Base-by-base conservation (phyloP, 2,797 vertebrate species). In the Todus mexicanus region DNA sequence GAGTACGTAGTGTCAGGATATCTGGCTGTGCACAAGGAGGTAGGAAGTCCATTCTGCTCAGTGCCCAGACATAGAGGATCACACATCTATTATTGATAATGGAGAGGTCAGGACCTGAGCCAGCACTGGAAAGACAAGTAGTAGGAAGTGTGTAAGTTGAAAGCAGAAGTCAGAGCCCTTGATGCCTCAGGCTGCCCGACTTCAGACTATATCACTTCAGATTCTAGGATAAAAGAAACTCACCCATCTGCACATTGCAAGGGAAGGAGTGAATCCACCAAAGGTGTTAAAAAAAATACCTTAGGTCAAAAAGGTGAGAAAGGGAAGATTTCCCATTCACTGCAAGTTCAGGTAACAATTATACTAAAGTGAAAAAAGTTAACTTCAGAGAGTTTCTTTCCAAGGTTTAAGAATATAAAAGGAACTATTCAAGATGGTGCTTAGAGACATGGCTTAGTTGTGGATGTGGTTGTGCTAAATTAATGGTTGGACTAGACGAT, bases 81-180 rank as follows among this genome's bases (percentile, higher is more conserved):
- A 53, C 12, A 65, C 0, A 1, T 17, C 25, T 56, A 17, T 40
- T 73, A 74, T 3, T 56, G 59, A 45, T 43, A 92, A 92, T 7
- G 6, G 56, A 48, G 51, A 89, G 89, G 84, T 93, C 90, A 95
- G 72, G 79, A 70, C 84, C 59, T 22, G 37, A 20, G 21, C 16
- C 63, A 78, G 43, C 59, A 73, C 47, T 78, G 51, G 59, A 38
- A 80, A 87, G 70, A 81, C n/a, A 80, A 77, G 54, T 13, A 51
- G 42, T 29, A 83, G 61, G 59, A 35, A 90, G 47, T 33, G 37
- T 90, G 66, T 33, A 66, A 91, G 76, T 13, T 86, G 75, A 95
- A 94, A 96, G 95, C 31, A 83, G 84, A 84, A 95, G 66, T 60
- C 66, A 60, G 33, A 91, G 65, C 9, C 63, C 78, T 80, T 93